Conservation (phyloP, 1,140 invertebrate genomes). For the Camponotus pennsylvanicus region DNA sequence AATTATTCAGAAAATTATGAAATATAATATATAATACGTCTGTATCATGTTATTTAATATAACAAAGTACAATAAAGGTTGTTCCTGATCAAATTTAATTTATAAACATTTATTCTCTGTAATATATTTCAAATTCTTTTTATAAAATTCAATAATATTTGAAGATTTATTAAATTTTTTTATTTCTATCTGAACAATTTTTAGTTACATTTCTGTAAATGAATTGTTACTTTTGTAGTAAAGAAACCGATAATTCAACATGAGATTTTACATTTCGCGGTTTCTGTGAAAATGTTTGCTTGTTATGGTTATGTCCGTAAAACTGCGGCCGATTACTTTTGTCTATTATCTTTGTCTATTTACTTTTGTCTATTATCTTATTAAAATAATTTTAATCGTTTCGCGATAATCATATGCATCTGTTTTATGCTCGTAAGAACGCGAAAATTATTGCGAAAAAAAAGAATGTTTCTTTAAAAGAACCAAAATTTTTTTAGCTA, state of each 20-base stretch:
- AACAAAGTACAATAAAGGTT: background rate
- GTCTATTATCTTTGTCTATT: conserved; percentile 37
- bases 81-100: background rate
- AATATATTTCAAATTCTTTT: too few relatives aligned
- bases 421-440: background rate
- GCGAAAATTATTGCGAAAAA: background rate
- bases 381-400: conserved; percentile 25
- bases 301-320: conserved; percentile 53
- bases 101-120: background rate
- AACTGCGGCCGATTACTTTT: conserved; percentile 63
- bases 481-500: background rate
- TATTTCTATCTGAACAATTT: conserved; percentile 27
- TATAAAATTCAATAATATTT: background rate
- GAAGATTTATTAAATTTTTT: conserved; percentile 7
- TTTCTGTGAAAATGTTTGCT: conserved; percentile 38
- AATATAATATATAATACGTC: background rate
- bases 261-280: background rate
- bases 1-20: too few relatives aligned
- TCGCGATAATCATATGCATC: background rate
- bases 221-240: background rate
- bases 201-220: background rate
- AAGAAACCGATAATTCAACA: conserved; percentile 4
- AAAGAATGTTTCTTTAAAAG: conserved; percentile 14
- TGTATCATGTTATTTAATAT: background rate
- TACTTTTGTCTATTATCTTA: conserved; percentile 55